Conservation (phyloP, 2,888 invertebrate genomes). For the Lasioglossum oenotherae region DNA sequence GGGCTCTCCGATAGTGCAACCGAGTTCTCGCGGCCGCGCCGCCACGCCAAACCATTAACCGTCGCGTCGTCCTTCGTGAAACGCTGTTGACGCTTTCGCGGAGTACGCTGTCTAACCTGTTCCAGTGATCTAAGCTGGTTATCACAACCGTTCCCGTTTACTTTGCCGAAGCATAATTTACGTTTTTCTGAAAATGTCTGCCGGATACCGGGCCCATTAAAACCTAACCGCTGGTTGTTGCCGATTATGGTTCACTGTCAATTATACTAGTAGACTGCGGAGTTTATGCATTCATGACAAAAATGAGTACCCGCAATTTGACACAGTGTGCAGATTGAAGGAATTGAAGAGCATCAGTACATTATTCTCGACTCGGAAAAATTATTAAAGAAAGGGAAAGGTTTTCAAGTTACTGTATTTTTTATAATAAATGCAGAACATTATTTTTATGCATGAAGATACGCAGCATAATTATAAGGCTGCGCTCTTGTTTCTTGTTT, state of each 20-base stretch:
- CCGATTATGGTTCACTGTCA: slow-evolving; percentile 51
- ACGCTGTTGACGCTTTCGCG: slow-evolving; percentile 34
- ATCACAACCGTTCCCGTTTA: slow-evolving; percentile 73
- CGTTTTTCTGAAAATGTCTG: slow-evolving; percentile 55
- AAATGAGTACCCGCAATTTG: too few relatives aligned
- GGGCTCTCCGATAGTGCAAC: slow-evolving; percentile 43
- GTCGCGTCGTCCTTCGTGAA: slow-evolving; percentile 37
- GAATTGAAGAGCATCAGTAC: too few relatives aligned
- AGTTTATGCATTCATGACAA: too few relatives aligned
- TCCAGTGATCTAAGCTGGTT: slow-evolving; percentile 67
- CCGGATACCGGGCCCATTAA: slow-evolving; percentile 60
- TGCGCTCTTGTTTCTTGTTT: too few relatives aligned
- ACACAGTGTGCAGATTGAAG: too few relatives aligned
- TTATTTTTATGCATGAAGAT: too few relatives aligned
- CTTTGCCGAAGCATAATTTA: slow-evolving; percentile 62
- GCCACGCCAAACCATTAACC: slow-evolving; percentile 41
- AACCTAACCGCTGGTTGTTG: slow-evolving; percentile 52
- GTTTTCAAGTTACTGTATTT: too few relatives aligned
- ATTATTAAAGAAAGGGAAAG: too few relatives aligned
- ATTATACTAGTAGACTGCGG: slow-evolving; percentile 24
- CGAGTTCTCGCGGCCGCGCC: slow-evolving; percentile 9
- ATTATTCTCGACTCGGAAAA: too few relatives aligned
- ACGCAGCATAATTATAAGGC: too few relatives aligned
- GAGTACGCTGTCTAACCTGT: slow-evolving; percentile 58
- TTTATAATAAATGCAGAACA: too few relatives aligned